These are phyloP conservation scores for Leptarthrus brevirostris DNA, from an alignment of 2,888 invertebrate genomes.

Conservation along the genomic window DNA sequence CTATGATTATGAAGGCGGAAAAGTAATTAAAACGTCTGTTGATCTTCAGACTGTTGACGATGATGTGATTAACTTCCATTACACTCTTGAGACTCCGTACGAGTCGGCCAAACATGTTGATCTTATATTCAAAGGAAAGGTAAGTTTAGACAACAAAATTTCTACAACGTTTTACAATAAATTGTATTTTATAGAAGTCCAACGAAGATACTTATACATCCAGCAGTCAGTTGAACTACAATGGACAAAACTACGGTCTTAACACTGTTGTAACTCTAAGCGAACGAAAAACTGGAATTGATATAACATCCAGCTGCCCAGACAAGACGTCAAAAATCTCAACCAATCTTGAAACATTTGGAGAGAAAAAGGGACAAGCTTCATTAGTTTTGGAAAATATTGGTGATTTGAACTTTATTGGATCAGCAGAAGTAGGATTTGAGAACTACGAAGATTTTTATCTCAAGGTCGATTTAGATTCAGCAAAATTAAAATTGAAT, in stretches of 20 bases:
- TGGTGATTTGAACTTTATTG: slow-evolving; percentile 70
- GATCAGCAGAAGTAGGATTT: slow-evolving; percentile 70
- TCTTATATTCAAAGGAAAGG: slow-evolving; percentile 65
- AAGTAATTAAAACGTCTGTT: slow-evolving; percentile 65
- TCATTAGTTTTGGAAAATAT: slow-evolving; percentile 70
- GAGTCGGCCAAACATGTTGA: slow-evolving; percentile 70
- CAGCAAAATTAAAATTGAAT: slow-evolving; percentile 73
- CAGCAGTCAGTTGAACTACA: slow-evolving; percentile 68
- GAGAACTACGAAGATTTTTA: slow-evolving; percentile 75
- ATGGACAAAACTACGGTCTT: slow-evolving; percentile 72
- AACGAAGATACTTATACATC: slow-evolving; percentile 66
- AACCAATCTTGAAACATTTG: slow-evolving; percentile 64
- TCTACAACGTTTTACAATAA: slow-evolving; percentile 6
- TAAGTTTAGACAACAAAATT: neutral
- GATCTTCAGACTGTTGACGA: slow-evolving; percentile 60
- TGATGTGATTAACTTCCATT: slow-evolving; percentile 67
- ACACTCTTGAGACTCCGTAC: slow-evolving; percentile 67
- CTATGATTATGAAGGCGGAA: slow-evolving; percentile 62
- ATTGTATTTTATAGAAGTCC: slow-evolving; percentile 62
- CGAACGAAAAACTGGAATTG: slow-evolving; percentile 70
- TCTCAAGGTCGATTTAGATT: slow-evolving; percentile 73
- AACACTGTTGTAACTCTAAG: slow-evolving; percentile 70
- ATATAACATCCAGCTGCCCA: slow-evolving; percentile 71
- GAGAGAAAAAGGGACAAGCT: slow-evolving; percentile 72
- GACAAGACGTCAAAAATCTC: slow-evolving; percentile 62